Evolutionary conservation across 2,113 vertebrate species (phyloP), one percentile per base, ranked within the genome.

Genomic region (Malurus elegans): DNA sequence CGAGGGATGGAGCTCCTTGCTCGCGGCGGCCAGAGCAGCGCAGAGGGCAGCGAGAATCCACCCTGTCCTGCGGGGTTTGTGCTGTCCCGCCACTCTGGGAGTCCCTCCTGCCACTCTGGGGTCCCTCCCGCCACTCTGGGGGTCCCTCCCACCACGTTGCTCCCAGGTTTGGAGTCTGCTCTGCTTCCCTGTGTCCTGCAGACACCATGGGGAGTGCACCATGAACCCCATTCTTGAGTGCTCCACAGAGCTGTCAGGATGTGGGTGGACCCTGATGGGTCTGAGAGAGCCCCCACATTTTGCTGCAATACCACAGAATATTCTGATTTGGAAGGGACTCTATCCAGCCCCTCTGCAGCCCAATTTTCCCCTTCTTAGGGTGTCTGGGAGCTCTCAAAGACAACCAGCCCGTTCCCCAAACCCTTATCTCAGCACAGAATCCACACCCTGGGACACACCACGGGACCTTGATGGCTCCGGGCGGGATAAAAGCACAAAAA

Each of bases 401-500:
- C 45, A 73, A 21, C 50, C 14, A 69, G 14, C n/a, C 21, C 2
- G 1, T 4, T 82, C 25, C 65, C 25, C 8, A 7, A 51, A 54
- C 14, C 44, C 67, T 24, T 19, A 34, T 67, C 75, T 38, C 32
- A 32, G 78, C 45, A 5, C 18, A 65, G 58, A 58, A 61, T 73
- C 69, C 16, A 1, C 38, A 21, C 92, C 70, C 57, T 12, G 65
- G 74, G 81, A 47, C 51, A 6, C 8, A 0, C 74, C 1, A 0
- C 6, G 0, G 84, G 65, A 26, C 11, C 0, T 1, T 19, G 75
- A 53, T 64, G 53, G 8, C 54, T 66, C 19, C 72, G 16, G 64
- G 85, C 71, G 18, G 88, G 60, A 11, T 6, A n/a, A 93, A 86
- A 84, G 79, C 86, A 76, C 76, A 72, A 92, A 36, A 91, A 94